These are phyloP conservation scores for Trichoplusia ni DNA, from an alignment of 1,140 invertebrate species.

Conservation along the genomic window DNA sequence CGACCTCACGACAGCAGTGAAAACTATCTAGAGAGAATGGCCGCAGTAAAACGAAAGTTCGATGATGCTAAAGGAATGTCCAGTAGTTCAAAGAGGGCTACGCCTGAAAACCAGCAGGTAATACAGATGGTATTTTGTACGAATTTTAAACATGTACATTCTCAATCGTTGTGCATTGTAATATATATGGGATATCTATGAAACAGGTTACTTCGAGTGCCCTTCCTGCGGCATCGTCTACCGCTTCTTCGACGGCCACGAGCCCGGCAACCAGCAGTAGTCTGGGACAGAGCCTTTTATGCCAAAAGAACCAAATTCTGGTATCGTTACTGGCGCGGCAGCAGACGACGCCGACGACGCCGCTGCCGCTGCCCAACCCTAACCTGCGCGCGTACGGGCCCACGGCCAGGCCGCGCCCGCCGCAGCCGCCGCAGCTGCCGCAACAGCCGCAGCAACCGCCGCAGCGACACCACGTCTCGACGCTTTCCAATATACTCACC, in stretches of 20 bases:
- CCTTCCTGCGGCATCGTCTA: conserved; percentile 47
- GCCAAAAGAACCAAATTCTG: conserved; percentile 93
- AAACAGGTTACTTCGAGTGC: conserved; percentile 71
- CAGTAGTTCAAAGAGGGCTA: conserved; percentile 79
- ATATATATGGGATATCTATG: not conserved
- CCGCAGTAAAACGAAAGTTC: conserved; percentile 84
- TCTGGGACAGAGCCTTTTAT: conserved; percentile 85
- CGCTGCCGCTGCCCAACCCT: conserved; percentile 68
- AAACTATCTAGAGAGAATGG: conserved; percentile 79
- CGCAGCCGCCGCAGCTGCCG: conserved; percentile 37
- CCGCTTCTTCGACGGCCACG: conserved; percentile 46
- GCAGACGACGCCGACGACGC: conserved; percentile 85
- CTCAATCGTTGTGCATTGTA: not conserved
- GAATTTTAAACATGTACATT: too few species aligned
- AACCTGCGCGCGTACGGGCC: conserved; percentile 62
- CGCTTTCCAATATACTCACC: conserved; percentile 67
- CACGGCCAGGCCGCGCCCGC: conserved; percentile 35
- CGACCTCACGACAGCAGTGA: conserved; percentile 71
- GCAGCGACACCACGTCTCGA: conserved; percentile 42
- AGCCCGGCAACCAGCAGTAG: conserved; percentile 64
- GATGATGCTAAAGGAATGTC: conserved; percentile 78
- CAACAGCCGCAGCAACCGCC: too few species aligned
- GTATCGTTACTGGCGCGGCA: conserved; percentile 91
- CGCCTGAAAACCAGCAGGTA: conserved; percentile 86
- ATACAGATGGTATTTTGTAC: not conserved